phyloP scores from a whole-genome alignment of 2,888 invertebrate genomes.

The Polietes domitor region DNA sequence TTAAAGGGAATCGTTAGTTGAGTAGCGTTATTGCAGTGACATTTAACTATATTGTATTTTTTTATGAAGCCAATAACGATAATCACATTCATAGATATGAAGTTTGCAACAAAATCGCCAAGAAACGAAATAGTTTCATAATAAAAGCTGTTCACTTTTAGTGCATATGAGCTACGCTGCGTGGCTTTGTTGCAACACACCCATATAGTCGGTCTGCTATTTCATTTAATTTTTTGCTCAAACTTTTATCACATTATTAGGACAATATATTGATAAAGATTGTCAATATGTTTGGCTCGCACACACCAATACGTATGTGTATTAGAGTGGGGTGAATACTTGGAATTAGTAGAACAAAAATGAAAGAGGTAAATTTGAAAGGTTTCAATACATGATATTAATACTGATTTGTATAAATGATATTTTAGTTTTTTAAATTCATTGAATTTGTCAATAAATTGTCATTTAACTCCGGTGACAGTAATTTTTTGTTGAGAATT shows the following conservation, averaged over 20 bases:
- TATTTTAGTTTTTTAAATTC: too few species aligned
- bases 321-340: too few species aligned
- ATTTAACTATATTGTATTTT: constrained; percentile 6
- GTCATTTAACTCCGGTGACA: too few species aligned
- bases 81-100: background rate
- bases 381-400: too few species aligned
- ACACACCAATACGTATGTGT: too few species aligned
- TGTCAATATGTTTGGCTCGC: background rate
- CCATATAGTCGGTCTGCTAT: background rate
- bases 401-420: too few species aligned
- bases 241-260: constrained; percentile 30
- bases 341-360: too few species aligned
- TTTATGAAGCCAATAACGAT: background rate
- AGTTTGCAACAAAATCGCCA: background rate
- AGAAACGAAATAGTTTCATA: background rate
- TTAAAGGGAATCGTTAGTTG: background rate
- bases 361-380: too few species aligned
- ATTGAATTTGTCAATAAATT: too few species aligned
- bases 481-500: too few species aligned
- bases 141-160: background rate
- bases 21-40: background rate
- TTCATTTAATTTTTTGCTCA: background rate
- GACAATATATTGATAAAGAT: background rate
- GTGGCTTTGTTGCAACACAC: background rate
- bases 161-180: background rate